These are phyloP conservation scores for Diadema setosum DNA, from an alignment of 35 echinoderm and acorn worm species.

Conservation along the genomic window DNA sequence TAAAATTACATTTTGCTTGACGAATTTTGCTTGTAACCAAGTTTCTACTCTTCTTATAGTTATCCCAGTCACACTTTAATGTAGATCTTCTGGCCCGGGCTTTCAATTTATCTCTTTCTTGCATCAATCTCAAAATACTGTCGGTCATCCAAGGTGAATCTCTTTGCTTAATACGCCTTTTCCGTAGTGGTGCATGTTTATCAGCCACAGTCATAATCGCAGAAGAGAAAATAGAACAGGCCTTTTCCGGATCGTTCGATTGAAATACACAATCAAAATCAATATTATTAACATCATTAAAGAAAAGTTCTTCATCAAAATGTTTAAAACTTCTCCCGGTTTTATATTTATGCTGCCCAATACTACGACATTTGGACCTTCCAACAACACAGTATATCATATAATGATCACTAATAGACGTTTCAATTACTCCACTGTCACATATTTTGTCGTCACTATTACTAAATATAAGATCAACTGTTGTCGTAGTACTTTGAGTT, in stretches of 20 bases:
- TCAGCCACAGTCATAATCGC: too few relatives aligned
- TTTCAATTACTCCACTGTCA: neutral
- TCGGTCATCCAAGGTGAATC: too few relatives aligned
- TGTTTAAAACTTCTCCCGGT: neutral
- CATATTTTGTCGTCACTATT: neutral
- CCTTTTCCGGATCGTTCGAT: too few relatives aligned
- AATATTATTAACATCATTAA: neutral
- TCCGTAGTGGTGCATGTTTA: too few relatives aligned
- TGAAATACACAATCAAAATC: neutral
- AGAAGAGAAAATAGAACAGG: too few relatives aligned
- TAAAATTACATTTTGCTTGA: neutral
- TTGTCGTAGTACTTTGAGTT: neutral
- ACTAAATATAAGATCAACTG: neutral
- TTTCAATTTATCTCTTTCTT: too few relatives aligned
- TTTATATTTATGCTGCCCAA: too few relatives aligned
- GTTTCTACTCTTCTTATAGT: neutral
- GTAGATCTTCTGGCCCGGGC: too few relatives aligned
- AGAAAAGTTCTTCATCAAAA: neutral
- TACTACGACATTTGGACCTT: too few relatives aligned
- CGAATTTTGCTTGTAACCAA: neutral
- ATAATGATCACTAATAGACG: neutral
- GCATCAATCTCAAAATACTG: too few relatives aligned
- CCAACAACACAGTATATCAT: neutral
- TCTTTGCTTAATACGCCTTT: too few relatives aligned
- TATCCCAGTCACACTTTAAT: neutral